Conservation (phyloP, 1,140 invertebrate genomes). For the Sitodiplosis mosellana region DNA sequence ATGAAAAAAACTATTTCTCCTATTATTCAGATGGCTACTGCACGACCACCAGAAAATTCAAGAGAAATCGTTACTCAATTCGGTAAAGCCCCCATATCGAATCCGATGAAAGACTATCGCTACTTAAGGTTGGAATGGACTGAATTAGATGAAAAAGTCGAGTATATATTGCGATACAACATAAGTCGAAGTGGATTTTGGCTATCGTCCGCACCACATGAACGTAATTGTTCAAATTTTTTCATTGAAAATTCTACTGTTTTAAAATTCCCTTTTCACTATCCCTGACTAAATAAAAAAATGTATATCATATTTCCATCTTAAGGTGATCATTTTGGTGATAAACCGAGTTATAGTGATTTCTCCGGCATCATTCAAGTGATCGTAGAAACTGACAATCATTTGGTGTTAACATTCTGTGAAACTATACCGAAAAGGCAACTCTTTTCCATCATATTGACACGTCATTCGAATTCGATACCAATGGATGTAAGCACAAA, state of each 20-base stretch:
- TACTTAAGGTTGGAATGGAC: constrained; percentile 29
- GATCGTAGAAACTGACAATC: constrained; percentile 51
- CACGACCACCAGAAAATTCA: no score
- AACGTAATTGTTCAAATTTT: constrained; percentile 18
- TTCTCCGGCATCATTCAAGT: constrained; percentile 53
- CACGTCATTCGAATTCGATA: constrained; percentile 35
- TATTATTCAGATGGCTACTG: no score
- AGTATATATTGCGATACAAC: constrained; percentile 32
- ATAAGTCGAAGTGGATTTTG: constrained; percentile 28
- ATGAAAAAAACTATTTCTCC: no score
- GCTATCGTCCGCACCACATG: constrained; percentile 32
- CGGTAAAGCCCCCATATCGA: no score
- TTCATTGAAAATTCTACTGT: not conserved
- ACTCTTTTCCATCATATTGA: constrained; percentile 46
- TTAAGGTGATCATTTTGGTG: constrained; percentile 30
- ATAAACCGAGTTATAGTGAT: constrained; percentile 22
- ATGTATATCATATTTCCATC: no score
- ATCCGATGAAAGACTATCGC: constrained; percentile 3
- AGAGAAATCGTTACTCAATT: no score
- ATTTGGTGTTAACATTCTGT: constrained; percentile 57
- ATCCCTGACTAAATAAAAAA: no score
- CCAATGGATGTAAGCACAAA: constrained; percentile 25
- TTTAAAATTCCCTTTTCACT: no score
- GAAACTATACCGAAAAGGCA: constrained; percentile 36
- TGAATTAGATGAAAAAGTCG: constrained; percentile 28